Base-by-base conservation (phyloP, 2,113 vertebrate species). In the Porphyrio hochstetteri region DNA sequence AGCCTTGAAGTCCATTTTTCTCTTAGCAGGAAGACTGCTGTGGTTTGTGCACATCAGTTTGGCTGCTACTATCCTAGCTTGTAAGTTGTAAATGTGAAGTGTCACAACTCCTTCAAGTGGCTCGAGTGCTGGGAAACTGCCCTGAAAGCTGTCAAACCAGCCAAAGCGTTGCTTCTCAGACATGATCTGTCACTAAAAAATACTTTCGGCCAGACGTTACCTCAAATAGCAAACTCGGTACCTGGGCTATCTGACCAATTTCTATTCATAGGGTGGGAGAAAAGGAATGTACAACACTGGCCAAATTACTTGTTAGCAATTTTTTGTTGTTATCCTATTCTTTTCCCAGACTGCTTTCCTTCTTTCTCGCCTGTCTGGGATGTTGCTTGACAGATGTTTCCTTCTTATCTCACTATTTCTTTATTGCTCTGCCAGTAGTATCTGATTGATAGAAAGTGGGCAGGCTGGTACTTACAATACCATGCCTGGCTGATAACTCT, bases 371-470 rank as follows among this genome's bases (percentile, higher is more conserved):
- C 44, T 90, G 36, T 64, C 67, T 79, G 70, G 74, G 77, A 68
- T 76, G 79, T 70, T 86, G 38, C 78, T 92, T 94, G 93, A 94
- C 85, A 92, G 94, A 89, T 95, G 68, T 91, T 95, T 93, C 79
- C 82, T 81, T 69, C 94, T 97, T 93, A 97, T 97, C 94, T 97
- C 87, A 31, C 65, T 82, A 80, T 82, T 95, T 68, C 95, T 97
- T 94, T 94, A 97, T 95, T 93, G 80, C 94, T 92, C 89, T 96
- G 87, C 77, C 88, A 95, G 88, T 90, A 57, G 68, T 86, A 94
- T 91, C 82, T 96, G 95, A 94, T 82, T 96, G 96, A 95, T 94
- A 86, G 94, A 63, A 95, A 91, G 81, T 94, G 87, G 81, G 82
- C 90, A 96, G 92, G 87, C 90, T 94, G 93, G 60, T 89, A 87